These are phyloP conservation scores for Ariopsis seemanni DNA, from an alignment of 2,113 vertebrate genomes.

Conservation along the genomic window DNA sequence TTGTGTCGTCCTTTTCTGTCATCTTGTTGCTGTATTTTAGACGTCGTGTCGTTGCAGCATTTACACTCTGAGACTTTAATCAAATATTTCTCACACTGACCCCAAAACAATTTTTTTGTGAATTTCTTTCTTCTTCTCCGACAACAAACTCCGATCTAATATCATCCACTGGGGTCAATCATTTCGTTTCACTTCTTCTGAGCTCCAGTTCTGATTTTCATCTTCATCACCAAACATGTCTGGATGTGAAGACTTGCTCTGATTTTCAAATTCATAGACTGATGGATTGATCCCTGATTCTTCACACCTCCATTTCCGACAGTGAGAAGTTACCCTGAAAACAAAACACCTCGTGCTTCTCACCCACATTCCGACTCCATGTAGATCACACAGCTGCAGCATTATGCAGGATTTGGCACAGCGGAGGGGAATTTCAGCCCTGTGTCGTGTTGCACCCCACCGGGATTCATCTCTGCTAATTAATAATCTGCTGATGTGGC, in stretches of 20 bases:
- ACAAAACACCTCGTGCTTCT: constrained; percentile 20
- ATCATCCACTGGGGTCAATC: background rate
- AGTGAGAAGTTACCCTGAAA: constrained; percentile 10
- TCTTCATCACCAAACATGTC: background rate
- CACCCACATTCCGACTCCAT: constrained; percentile 6
- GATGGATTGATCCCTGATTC: background rate
- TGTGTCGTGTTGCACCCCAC: constrained; percentile 52
- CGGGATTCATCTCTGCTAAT: constrained; percentile 66
- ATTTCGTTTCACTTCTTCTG: background rate
- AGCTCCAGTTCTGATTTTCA: background rate
- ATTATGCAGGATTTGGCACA: constrained; percentile 35
- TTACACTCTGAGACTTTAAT: background rate
- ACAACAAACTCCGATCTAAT: background rate
- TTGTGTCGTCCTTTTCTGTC: background rate
- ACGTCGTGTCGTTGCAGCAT: background rate
- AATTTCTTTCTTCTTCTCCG: background rate
- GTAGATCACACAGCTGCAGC: constrained; percentile 45
- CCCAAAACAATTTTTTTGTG: background rate
- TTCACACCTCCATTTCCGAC: background rate
- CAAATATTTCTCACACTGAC: background rate
- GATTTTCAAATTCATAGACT: background rate
- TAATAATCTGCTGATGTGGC: constrained; percentile 70
- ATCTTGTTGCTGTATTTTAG: background rate
- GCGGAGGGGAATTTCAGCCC: constrained; percentile 46
- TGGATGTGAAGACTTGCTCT: too few species aligned